Base-by-base conservation (phyloP, 2,888 invertebrate genomes). In the Cepaea hortensis region DNA sequence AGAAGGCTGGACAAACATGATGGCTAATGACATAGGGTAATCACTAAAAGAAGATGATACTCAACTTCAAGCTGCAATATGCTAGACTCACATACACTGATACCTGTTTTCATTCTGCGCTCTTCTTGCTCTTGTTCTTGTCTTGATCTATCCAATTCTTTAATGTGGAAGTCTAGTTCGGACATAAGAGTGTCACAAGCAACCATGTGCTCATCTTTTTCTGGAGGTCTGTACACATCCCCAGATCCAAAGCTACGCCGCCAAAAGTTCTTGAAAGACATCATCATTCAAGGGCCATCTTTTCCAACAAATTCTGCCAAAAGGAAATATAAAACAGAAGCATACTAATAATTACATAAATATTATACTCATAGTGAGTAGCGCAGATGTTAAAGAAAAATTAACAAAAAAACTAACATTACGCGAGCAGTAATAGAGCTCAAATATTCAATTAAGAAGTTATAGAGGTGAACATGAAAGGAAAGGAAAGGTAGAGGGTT, bases 131-230 rank as follows among this genome's bases (percentile, higher is more conserved):
- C 92, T 15, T 89, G 87, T 75, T 92, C 92, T 61, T 90, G 86
- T 9, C 87, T 82, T 1, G 87, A 50, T 18, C 90, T 88, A 55
- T 93, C 93, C 13, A 91, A 87, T 75, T 93, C 92, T 87, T 89
- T 90, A 13, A 92, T 91, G 62, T 92, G 92, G 73, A 89, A 91
- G 70, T 93, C 92, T 15, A 93, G 87, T 83, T 93, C 93, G 20
- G 90, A 85, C 87, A 93, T 87, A 18, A 93, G 87, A 1, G 93
- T 91, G 23, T 93, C 93, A 13, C 89, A 89, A 2, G 93, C 90
- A 65, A 91, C 87, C 83, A 90, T 86, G 70, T 90, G 90, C 77
- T 91, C 90, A 88, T 91, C 89, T 87, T 89, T 90, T 20, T 90
- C 91, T 73, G 91, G 90, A 20, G 91, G 89, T 84, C 87, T 89